phyloP scores from a whole-genome alignment of 2,888 invertebrate genomes.

The Orchestes rusci region DNA sequence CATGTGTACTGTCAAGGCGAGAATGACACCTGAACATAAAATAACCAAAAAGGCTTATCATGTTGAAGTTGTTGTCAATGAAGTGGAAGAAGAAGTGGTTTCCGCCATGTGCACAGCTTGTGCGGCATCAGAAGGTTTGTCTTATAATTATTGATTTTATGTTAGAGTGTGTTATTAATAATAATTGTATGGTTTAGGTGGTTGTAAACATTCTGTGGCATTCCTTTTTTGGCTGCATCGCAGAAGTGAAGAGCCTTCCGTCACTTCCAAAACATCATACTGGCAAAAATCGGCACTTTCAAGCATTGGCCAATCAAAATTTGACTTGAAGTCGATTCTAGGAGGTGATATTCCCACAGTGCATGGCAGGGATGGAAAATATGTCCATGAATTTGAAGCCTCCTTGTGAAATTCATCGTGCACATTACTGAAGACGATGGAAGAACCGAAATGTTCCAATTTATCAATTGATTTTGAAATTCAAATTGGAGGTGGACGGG shows the following conservation, averaged over 20 bases:
- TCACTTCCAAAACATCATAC: not conserved
- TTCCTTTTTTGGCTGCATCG: not conserved
- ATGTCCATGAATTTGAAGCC: too few relatives aligned
- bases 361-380: not conserved
- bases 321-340: not conserved
- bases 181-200: too few relatives aligned
- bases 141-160: not conserved
- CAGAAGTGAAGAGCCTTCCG: not conserved
- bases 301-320: not conserved
- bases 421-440: too few relatives aligned
- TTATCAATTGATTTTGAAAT: too few relatives aligned
- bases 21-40: slow-evolving; percentile 4
- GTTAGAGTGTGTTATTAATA: not conserved
- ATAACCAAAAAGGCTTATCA: not conserved
- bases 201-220: not conserved
- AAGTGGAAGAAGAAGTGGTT: not conserved
- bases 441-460: too few relatives aligned
- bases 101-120: not conserved
- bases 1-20: not conserved
- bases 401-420: too few relatives aligned
- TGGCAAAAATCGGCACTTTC: not conserved
- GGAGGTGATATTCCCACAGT: not conserved
- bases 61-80: not conserved
- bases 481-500: too few relatives aligned
- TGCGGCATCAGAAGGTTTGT: not conserved